Conservation (phyloP, 1,140 invertebrate species). For the Bombyx mori region ASM3026992v2 NC_085120.1:1691501-1692000, state of each 20-base stretch:
- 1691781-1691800: conserved; percentile 49
- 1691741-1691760: conserved; percentile 1
- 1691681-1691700: too few species aligned
- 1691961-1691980: too few species aligned
- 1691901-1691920: conserved; percentile 81
- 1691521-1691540: too few species aligned
- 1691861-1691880: conserved; percentile 89
- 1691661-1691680: too few species aligned
- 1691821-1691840: conserved; percentile 77
- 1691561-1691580: conserved; percentile 2
- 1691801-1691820: conserved; percentile 49
- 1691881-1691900: conserved; percentile 87
- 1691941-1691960: too few species aligned
- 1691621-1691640: conserved; percentile 6
- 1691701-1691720: too few species aligned
- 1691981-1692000: background rate
- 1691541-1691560: too few species aligned
- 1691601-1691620: background rate
- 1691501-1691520: too few species aligned
- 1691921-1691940: too few species aligned
- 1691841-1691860: conserved; percentile 85
- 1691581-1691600: background rate
- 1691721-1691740: background rate
- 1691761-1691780: conserved; percentile 24
- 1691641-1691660: background rate